Evolutionary conservation across 2,888 invertebrate species (phyloP).

Genomic region (Ormyrus nitidulus): DNA sequence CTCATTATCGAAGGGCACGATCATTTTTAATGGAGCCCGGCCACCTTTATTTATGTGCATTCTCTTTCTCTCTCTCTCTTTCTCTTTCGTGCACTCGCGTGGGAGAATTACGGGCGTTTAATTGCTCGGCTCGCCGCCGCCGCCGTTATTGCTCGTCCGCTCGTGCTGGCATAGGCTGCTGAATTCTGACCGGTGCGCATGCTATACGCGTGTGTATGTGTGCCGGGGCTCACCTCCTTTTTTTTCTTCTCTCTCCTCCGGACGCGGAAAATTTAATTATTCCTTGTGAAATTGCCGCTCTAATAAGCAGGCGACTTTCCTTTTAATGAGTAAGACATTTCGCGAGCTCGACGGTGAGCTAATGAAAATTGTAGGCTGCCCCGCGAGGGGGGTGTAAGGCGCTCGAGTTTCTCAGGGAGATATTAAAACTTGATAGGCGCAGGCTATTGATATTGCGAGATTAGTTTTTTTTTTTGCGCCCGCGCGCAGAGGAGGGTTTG

Average conservation of each 20-base stretch:
- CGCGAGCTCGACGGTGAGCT: background rate
- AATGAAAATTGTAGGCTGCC: no score
- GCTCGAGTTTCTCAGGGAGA: background rate
- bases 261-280: constrained; percentile 42
- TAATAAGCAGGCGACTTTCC: background rate
- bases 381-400: no score
- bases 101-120: constrained; percentile 65
- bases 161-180: background rate
- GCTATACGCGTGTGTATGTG: background rate
- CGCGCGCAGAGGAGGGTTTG: no score
- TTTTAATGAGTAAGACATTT: constrained; percentile 32
- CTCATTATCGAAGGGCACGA: constrained; percentile 51
- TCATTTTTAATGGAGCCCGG: constrained; percentile 52
- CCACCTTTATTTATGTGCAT: constrained; percentile 9
- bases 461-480: no score
- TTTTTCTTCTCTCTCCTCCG: background rate
- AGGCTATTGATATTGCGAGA: no score
- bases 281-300: constrained; percentile 22
- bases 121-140: constrained; percentile 58
- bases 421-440: background rate
- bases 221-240: background rate
- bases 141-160: background rate
- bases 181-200: background rate
- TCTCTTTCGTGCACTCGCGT: constrained; percentile 56
- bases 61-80: constrained; percentile 1